Evolutionary conservation across 2,797 vertebrate genomes (phyloP).

Genomic region (Cryptoprocta ferox): DNA sequence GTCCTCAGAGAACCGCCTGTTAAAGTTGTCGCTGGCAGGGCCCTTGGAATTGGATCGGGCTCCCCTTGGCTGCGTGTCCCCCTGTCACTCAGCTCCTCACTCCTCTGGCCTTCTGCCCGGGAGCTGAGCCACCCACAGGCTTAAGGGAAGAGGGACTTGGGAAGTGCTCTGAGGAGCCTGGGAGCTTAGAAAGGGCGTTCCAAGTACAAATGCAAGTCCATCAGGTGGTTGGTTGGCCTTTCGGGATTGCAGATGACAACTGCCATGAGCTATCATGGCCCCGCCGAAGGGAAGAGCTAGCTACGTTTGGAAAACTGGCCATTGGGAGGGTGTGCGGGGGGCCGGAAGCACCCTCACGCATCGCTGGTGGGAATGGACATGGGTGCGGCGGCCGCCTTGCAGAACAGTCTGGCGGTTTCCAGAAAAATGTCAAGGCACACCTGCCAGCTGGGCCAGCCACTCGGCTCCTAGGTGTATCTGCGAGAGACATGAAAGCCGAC

Average conservation of each 20-base stretch:
- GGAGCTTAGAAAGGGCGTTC: not conserved
- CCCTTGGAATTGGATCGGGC: not conserved
- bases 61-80: not conserved
- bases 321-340: fast-evolving
- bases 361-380: fast-evolving
- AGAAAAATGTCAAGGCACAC: not conserved
- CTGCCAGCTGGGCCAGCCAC: fast-evolving
- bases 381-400: not conserved
- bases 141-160: not conserved
- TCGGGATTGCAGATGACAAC: not conserved
- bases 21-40: not conserved
- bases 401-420: not conserved
- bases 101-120: not conserved
- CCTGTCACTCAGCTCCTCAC: not conserved
- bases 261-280: fast-evolving
- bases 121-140: not conserved
- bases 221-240: fast-evolving
- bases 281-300: not conserved
- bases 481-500: not conserved
- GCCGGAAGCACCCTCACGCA: fast-evolving
- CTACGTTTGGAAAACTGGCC: not conserved
- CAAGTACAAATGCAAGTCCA: fast-evolving
- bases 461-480: not conserved
- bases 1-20: not conserved
- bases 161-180: fast-evolving